A percentile compares a stretch with the other conserved stretches of the same genome.
Conservation (phyloP, 2,888 invertebrate species). For the Tyria jacobaeae region DNA sequence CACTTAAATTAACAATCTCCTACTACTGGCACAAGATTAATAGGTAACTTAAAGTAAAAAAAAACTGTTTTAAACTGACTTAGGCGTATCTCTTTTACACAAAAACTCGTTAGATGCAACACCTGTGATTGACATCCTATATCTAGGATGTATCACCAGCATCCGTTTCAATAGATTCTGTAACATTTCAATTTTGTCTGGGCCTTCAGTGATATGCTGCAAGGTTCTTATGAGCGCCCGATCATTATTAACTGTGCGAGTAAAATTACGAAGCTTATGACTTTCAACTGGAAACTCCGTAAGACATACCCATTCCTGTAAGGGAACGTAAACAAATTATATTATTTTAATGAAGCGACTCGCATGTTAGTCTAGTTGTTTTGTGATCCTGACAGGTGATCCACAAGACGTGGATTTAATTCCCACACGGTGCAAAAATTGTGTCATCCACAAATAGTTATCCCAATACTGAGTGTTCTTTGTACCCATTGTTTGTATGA, state of each 20-base stretch:
- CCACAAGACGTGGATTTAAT: no score
- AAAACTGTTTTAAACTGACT: not conserved
- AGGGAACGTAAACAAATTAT: not conserved
- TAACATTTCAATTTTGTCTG: slow-evolving; percentile 46
- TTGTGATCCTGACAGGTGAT: no score
- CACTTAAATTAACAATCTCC: not conserved
- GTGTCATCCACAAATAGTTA: no score
- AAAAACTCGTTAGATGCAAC: slow-evolving; percentile 61
- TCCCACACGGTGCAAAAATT: no score
- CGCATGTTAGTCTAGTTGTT: no score
- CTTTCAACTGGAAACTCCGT: slow-evolving; percentile 31
- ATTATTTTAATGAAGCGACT: no score
- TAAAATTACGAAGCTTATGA: slow-evolving; percentile 37
- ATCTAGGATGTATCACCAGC: slow-evolving; percentile 60
- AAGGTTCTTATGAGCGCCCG: slow-evolving; percentile 31
- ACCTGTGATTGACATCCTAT: slow-evolving; percentile 61
- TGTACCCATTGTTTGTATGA: no score
- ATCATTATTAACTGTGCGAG: slow-evolving; percentile 35
- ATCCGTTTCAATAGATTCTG: slow-evolving; percentile 58
- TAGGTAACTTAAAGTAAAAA: not conserved
- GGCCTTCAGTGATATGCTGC: slow-evolving; percentile 33
- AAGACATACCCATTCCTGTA: slow-evolving; percentile 11
- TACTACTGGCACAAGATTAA: not conserved
- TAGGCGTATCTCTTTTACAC: slow-evolving; percentile 25
- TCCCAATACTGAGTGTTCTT: no score